Conservation (phyloP, 2,113 vertebrate genomes). For the Brachypodius melanocephalos region DNA sequence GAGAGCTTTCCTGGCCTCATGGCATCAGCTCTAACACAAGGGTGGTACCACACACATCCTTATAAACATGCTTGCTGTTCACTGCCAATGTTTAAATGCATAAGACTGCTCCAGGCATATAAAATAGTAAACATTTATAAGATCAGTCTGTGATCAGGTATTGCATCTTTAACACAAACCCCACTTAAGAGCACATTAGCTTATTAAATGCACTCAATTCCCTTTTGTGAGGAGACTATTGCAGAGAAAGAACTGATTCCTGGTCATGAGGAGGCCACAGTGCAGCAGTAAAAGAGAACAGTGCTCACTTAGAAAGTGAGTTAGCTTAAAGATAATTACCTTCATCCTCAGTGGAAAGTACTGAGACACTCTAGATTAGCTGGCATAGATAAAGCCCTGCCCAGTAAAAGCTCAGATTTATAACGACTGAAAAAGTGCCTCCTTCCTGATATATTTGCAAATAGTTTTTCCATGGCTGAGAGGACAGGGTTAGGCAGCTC, state of each 20-base stretch:
- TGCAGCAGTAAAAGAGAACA: background rate
- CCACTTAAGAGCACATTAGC: background rate
- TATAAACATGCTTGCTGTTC: background rate
- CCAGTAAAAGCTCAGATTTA: background rate
- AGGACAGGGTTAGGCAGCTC: background rate
- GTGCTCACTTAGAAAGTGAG: background rate
- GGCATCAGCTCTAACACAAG: background rate
- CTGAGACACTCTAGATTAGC: background rate
- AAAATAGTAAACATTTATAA: background rate
- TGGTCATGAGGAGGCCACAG: background rate
- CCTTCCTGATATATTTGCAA: background rate
- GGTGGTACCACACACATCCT: background rate
- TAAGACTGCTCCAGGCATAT: background rate
- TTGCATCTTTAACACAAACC: background rate
- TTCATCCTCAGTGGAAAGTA: background rate
- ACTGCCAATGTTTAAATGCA: background rate
- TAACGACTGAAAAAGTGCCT: background rate
- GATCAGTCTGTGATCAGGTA: background rate
- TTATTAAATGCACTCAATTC: background rate
- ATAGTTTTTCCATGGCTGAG: background rate
- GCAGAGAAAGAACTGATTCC: background rate
- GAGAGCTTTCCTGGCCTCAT: background rate
- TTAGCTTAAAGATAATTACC: background rate
- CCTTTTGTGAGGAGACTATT: background rate
- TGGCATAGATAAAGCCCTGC: background rate